phyloP scores from a whole-genome alignment of 1,140 invertebrate genomes.

The Macrosteles quadrilineatus region DNA sequence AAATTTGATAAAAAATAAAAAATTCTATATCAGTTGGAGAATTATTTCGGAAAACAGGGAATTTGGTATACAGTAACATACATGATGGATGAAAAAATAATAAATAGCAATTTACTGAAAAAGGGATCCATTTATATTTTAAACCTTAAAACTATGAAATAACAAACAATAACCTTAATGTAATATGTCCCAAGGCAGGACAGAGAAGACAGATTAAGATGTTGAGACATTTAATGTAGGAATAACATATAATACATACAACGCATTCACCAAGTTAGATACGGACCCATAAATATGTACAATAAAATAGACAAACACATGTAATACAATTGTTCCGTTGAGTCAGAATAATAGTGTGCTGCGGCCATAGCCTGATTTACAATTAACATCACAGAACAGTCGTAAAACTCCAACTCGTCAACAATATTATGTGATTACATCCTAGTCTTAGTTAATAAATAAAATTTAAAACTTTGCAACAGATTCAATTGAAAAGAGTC shows the following conservation, averaged over 20 bases:
- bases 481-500: too few relatives aligned
- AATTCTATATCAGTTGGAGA: too few relatives aligned
- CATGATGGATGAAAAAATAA: neutral
- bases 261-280: neutral
- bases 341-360: too few relatives aligned
- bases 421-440: too few relatives aligned
- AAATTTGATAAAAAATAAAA: too few relatives aligned
- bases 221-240: neutral
- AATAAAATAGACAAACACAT: neutral
- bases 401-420: too few relatives aligned
- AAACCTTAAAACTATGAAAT: neutral
- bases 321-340: neutral
- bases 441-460: too few relatives aligned
- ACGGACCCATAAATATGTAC: neutral
- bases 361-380: too few relatives aligned
- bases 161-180: neutral
- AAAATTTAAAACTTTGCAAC: too few relatives aligned
- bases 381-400: too few relatives aligned
- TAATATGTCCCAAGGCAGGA: neutral
- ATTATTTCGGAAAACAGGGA: too few relatives aligned
- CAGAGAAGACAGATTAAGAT: neutral
- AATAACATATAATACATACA: neutral
- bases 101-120: neutral
- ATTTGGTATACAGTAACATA: too few relatives aligned
- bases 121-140: neutral